Conservation (phyloP, 2,888 invertebrate species). For the Coleophora deauratella region DNA sequence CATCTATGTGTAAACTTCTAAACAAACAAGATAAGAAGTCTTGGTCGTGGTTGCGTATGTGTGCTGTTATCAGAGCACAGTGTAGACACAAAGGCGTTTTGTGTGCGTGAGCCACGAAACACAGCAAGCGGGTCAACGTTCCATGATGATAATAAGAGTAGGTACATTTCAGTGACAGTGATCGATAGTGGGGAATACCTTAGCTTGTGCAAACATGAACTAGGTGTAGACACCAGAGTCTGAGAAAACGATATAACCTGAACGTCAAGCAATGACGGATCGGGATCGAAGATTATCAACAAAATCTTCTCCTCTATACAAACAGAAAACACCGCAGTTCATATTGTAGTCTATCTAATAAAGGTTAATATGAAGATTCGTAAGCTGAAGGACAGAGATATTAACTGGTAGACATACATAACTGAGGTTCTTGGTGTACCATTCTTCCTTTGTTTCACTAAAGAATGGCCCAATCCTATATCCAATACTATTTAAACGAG, state of each 20-base stretch:
- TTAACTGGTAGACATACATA: too few relatives aligned
- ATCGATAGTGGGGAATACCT: slow-evolving; percentile 63
- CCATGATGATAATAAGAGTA: slow-evolving; percentile 49
- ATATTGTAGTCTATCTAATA: too few relatives aligned
- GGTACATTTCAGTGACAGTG: slow-evolving; percentile 55
- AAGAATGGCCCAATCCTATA: too few relatives aligned
- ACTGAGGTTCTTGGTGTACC: too few relatives aligned
- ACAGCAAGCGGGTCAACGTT: slow-evolving; percentile 57
- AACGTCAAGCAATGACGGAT: slow-evolving; percentile 50
- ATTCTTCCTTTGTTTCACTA: too few relatives aligned
- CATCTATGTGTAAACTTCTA: slow-evolving; percentile 24
- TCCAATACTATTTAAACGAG: too few relatives aligned
- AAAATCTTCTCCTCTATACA: neutral
- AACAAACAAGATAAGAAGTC: slow-evolving; percentile 52
- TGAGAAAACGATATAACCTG: slow-evolving; percentile 35
- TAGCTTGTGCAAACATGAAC: slow-evolving; percentile 57
- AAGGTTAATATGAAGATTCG: too few relatives aligned
- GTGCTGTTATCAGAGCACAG: slow-evolving; percentile 46
- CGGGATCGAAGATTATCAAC: slow-evolving; percentile 23
- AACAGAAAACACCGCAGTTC: too few relatives aligned
- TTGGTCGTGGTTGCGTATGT: slow-evolving; percentile 31
- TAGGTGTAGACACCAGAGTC: slow-evolving; percentile 47
- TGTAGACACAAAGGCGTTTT: slow-evolving; percentile 32
- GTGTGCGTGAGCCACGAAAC: slow-evolving; percentile 48
- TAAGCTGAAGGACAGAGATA: too few relatives aligned